phyloP scores from a whole-genome alignment of 1,140 invertebrate genomes.

The Cydia splendana region DNA sequence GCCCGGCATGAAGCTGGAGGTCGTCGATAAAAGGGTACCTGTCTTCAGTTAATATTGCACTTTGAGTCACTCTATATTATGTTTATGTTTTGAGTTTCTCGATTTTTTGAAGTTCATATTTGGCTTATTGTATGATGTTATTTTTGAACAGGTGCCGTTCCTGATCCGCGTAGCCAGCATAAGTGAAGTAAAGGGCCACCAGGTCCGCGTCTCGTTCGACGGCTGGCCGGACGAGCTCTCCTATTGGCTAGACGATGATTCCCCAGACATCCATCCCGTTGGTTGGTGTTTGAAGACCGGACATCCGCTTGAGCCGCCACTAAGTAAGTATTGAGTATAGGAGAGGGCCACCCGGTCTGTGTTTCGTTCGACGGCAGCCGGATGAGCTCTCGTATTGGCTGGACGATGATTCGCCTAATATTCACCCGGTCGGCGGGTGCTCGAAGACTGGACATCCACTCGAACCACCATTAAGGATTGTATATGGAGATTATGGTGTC shows the following conservation, averaged over 20 bases:
- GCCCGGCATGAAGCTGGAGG: slow-evolving; percentile 93
- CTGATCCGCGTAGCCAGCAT: slow-evolving; percentile 94
- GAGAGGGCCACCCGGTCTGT: slow-evolving; percentile 86
- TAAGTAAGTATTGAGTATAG: slow-evolving; percentile 79
- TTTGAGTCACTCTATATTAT: too few relatives aligned
- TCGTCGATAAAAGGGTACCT: slow-evolving; percentile 88
- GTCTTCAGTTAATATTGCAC: too few relatives aligned
- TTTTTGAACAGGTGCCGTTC: slow-evolving; percentile 71
- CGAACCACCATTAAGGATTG: slow-evolving; percentile 90
- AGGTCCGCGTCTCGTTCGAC: slow-evolving; percentile 93
- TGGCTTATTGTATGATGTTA: too few relatives aligned
- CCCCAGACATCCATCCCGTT: slow-evolving; percentile 93
- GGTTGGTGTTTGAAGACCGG: slow-evolving; percentile 94
- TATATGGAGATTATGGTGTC: too few relatives aligned
- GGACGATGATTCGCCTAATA: slow-evolving; percentile 93
- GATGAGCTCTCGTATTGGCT: slow-evolving; percentile 93
- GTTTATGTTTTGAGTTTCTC: too few relatives aligned
- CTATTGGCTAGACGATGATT: slow-evolving; percentile 95
- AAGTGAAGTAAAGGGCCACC: slow-evolving; percentile 86
- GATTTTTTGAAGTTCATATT: too few relatives aligned
- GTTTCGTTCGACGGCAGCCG: slow-evolving; percentile 95
- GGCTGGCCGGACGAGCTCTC: slow-evolving; percentile 93
- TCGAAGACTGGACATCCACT: slow-evolving; percentile 92
- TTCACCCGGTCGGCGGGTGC: slow-evolving; percentile 96
- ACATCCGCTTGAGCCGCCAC: slow-evolving; percentile 91